These are phyloP conservation scores for Leptopilina drosophilae DNA, from an alignment of 2,888 invertebrate genomes.

Conservation along the genomic window DNA sequence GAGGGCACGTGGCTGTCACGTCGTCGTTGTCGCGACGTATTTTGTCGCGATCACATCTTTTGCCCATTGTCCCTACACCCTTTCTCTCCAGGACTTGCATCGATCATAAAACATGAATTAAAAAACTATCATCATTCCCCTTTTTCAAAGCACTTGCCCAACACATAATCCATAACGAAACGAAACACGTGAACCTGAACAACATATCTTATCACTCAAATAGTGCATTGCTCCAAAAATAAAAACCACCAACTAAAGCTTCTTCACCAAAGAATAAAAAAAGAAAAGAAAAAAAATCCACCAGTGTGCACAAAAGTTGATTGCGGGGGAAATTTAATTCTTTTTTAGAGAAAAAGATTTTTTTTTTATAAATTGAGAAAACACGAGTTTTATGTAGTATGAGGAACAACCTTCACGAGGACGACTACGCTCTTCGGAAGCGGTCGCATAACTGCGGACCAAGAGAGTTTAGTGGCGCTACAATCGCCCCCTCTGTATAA, in stretches of 20 bases:
- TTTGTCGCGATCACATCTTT: conserved; percentile 42
- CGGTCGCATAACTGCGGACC: conserved; percentile 74
- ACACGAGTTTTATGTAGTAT: conserved; percentile 22
- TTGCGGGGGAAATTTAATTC: no score
- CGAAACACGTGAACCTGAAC: conserved; percentile 7
- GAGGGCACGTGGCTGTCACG: conserved; percentile 71
- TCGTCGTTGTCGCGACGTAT: conserved; percentile 60
- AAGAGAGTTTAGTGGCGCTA: conserved; percentile 69
- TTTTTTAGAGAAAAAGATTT: no score
- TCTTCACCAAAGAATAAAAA: not conserved
- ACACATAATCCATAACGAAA: conserved; percentile 46
- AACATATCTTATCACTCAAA: conserved; percentile 19
- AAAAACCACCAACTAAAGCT: not conserved
- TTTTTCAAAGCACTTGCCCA: conserved; percentile 64
- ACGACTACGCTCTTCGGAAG: conserved; percentile 67
- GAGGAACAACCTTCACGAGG: conserved; percentile 48
- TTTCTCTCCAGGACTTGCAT: conserved; percentile 26
- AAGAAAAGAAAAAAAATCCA: no score
- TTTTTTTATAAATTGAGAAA: no score
- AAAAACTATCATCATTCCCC: conserved; percentile 25
- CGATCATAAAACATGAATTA: conserved; percentile 7
- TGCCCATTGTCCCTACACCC: conserved; percentile 50
- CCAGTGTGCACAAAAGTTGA: no score
- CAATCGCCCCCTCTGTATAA: conserved; percentile 55
- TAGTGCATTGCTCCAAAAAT: conserved; percentile 17